Conservation (phyloP, 2,113 vertebrate genomes). For the Dasyurus viverrinus region DNA sequence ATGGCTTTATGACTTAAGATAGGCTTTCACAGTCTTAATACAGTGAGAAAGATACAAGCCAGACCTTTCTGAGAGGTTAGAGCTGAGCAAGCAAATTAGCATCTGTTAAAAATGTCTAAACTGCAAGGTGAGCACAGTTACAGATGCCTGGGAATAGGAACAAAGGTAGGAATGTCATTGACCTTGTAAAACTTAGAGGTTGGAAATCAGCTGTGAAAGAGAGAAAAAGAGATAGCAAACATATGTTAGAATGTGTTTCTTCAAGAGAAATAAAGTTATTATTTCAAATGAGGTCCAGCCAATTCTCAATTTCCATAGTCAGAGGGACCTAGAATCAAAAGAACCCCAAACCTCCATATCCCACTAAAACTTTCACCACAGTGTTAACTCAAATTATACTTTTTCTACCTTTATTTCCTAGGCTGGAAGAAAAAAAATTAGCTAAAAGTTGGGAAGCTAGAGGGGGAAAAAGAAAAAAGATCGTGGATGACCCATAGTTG, state of each 20-base stretch:
- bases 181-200: constrained; percentile 44
- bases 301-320: constrained; percentile 17
- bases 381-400: background rate
- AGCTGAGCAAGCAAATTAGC: constrained; percentile 65
- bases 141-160: constrained; percentile 56
- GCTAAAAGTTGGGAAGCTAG: background rate
- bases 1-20: constrained; percentile 62
- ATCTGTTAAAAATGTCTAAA: constrained; percentile 59
- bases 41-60: constrained; percentile 70
- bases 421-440: constrained; percentile 6
- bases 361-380: background rate
- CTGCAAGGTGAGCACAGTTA: constrained; percentile 59
- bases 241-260: constrained; percentile 34
- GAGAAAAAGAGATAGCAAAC: constrained; percentile 48
- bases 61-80: constrained; percentile 69
- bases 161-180: constrained; percentile 61
- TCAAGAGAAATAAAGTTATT: constrained; percentile 28
- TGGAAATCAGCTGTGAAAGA: constrained; percentile 49
- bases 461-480: constrained; percentile 3
- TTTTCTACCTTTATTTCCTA: constrained; percentile 17
- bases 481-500: background rate
- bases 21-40: constrained; percentile 72
- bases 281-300: constrained; percentile 19
- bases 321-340: constrained; percentile 3
- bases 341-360: background rate